Conservation (phyloP, 2,888 invertebrate genomes). For the Allolobophora icterica region DNA sequence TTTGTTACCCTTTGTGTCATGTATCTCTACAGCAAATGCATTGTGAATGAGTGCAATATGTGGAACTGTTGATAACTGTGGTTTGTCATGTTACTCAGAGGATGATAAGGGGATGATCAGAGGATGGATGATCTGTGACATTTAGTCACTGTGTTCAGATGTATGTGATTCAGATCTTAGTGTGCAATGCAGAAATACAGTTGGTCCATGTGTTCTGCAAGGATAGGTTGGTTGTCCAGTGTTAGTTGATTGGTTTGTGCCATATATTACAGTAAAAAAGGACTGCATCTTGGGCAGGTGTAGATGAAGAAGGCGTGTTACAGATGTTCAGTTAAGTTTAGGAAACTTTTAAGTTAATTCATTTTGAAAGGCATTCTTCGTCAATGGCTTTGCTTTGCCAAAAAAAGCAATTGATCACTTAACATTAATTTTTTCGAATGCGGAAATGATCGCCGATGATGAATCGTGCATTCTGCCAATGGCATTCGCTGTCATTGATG, state of each 20-base stretch:
- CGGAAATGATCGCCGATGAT: not conserved
- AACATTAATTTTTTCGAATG: not conserved
- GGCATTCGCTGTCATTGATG: constrained; percentile 6
- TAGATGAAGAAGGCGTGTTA: not conserved
- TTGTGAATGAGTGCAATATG: not conserved
- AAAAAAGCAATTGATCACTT: not conserved
- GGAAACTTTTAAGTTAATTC: not conserved
- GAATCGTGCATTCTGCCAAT: not conserved
- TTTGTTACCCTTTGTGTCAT: not conserved
- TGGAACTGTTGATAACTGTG: not conserved
- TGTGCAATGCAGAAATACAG: not conserved
- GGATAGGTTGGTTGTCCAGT: constrained; percentile 17
- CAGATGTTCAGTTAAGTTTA: not conserved
- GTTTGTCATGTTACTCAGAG: not conserved
- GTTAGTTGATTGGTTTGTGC: not conserved
- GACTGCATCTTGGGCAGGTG: no score
- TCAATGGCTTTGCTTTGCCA: not conserved
- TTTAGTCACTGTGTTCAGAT: not conserved
- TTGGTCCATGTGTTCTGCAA: not conserved
- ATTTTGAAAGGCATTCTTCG: not conserved
- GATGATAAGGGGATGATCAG: no score
- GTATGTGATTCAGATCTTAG: not conserved
- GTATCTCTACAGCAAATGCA: not conserved
- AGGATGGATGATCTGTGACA: not conserved
- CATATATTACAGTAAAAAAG: not conserved